Base-by-base conservation (phyloP, 2,113 vertebrate species). In the Tetrao urogallus region DNA sequence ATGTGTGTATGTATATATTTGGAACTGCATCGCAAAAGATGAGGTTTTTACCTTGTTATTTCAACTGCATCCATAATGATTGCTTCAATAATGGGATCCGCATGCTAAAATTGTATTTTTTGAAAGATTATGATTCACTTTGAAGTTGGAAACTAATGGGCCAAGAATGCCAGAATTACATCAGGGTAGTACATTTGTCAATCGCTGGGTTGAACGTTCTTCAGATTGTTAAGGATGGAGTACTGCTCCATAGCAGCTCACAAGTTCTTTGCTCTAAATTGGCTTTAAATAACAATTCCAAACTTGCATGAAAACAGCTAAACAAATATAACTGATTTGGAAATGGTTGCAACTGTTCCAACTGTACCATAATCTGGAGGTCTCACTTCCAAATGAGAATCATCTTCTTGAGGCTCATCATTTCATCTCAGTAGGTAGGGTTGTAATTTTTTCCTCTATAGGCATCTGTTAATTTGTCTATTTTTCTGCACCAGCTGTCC, bases 201-300 rank as follows among this genome's bases (percentile, higher is more conserved):
- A 50, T 27, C 50, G 34, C 61, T 7, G 43, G 63, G 32, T 15
- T 82, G 54, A 22, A n/a, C 45, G 5, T 79, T 67, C 18, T 74
- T 90, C 27, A 17, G 36, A 27, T 52, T 74, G 28, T 8, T 70
- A 47, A 83, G 24, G 57, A 42, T 57, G 48, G 34, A 18, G 20
- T 58, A 20, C 1, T 10, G 48, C 12, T n/a, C 22, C 38, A 0
- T 43, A 64, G 42, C 0, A 3, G 28, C 11, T 28, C 40, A 17
- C 1, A 13, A 50, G 63, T 69, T 40, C 22, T 75, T 90, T 82
- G 16, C 19, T 82, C 43, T 63, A 24, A 20, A 8, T n/a, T 57
- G 56, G 13, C 47, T 56, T 69, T 63, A 69, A 90, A 73, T 34
- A 58, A 45, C 42, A 21, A 4, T 70, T 32, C 40, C 10, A 69